These are phyloP conservation scores for Heterochromis multidens DNA, from an alignment of 2,113 vertebrate genomes.

Conservation along the genomic window DNA sequence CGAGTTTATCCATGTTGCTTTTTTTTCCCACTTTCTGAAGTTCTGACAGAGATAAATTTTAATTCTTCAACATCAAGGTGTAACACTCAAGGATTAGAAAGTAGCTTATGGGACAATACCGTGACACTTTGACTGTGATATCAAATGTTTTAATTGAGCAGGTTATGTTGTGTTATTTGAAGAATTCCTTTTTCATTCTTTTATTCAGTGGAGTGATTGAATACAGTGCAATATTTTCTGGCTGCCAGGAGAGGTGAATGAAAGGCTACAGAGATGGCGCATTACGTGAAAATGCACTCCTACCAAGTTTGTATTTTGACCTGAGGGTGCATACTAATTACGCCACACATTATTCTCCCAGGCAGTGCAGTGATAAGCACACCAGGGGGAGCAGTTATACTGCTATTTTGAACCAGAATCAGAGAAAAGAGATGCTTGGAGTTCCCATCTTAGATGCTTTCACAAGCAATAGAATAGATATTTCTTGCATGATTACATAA, in stretches of 20 bases:
- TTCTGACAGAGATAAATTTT: slow-evolving; percentile 26
- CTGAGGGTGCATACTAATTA: slow-evolving; percentile 64
- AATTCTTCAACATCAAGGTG: slow-evolving; percentile 7
- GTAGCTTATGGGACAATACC: background rate
- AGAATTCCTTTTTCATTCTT: background rate
- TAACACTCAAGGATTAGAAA: background rate
- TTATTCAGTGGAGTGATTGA: background rate
- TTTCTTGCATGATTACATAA: slow-evolving; percentile 73
- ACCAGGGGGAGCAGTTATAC: slow-evolving; percentile 83
- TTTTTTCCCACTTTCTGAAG: slow-evolving; percentile 33
- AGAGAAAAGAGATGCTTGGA: slow-evolving; percentile 25
- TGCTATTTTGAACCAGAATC: slow-evolving; percentile 62
- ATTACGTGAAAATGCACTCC: slow-evolving; percentile 33
- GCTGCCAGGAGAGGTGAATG: slow-evolving; percentile 21
- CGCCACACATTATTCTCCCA: slow-evolving; percentile 40
- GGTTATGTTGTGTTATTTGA: background rate
- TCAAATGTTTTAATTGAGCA: slow-evolving; percentile 21
- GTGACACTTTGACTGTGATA: background rate
- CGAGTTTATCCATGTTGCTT: background rate
- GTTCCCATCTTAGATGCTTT: slow-evolving; percentile 58
- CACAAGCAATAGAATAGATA: slow-evolving; percentile 58
- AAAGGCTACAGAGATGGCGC: slow-evolving; percentile 13
- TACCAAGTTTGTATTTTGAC: slow-evolving; percentile 59
- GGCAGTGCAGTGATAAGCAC: slow-evolving; percentile 64
- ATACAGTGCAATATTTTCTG: background rate